phyloP scores from a whole-genome alignment of 2,888 invertebrate species.

The Polietes domitor region DNA sequence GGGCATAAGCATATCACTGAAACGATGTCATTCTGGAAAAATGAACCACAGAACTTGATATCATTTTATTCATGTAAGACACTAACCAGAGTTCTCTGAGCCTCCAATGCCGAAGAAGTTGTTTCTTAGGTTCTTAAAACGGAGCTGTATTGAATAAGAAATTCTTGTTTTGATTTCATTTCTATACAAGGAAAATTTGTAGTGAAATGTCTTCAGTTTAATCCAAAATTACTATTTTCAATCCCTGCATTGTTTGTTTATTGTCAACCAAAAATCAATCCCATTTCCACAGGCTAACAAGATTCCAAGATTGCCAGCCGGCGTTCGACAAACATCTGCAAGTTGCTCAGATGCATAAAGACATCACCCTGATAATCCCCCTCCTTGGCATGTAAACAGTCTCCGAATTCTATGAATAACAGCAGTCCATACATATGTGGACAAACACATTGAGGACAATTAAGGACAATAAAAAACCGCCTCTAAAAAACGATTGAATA shows the following conservation, averaged over 20 bases:
- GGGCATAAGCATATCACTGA: no score
- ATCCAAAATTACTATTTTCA: not conserved
- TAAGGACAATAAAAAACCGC: conserved; percentile 63
- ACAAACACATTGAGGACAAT: conserved; percentile 41
- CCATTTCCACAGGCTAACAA: conserved; percentile 50
- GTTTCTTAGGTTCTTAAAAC: no score
- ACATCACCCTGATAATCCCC: conserved; percentile 45
- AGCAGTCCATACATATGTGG: conserved; percentile 29
- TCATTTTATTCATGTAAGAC: no score
- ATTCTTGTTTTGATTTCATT: no score
- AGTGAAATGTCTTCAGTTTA: not conserved
- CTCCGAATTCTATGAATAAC: not conserved
- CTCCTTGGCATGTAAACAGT: conserved; percentile 15
- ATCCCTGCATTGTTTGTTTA: conserved; percentile 11
- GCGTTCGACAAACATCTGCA: conserved; percentile 6
- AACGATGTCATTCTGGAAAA: no score
- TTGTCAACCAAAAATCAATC: conserved; percentile 17
- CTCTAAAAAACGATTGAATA: conserved; percentile 44
- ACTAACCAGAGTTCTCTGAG: no score
- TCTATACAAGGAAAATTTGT: no score
- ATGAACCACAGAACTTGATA: no score
- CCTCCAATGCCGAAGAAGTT: no score
- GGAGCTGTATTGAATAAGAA: no score
- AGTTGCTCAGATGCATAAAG: not conserved
- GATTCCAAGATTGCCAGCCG: conserved; percentile 31